phyloP scores from a whole-genome alignment of 2,113 vertebrate genomes.

The Toxotes jaculatrix region DNA sequence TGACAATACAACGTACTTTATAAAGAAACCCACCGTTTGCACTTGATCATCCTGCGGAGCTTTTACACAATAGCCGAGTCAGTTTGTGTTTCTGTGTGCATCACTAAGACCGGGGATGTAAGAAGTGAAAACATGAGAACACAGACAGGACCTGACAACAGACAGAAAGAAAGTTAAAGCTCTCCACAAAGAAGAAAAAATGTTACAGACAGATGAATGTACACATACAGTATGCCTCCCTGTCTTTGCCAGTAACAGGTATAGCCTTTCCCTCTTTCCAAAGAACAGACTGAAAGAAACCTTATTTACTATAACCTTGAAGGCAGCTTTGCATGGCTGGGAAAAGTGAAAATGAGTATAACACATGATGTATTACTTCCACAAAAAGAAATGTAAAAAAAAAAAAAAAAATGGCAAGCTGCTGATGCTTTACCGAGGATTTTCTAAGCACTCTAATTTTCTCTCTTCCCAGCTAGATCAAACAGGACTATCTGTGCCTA shows the following conservation, averaged over 20 bases:
- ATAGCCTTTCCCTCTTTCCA: conserved; percentile 27
- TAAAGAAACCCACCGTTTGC: conserved; percentile 41
- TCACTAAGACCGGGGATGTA: conserved; percentile 24
- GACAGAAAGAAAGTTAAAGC: conserved; percentile 40
- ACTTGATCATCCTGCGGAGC: conserved; percentile 24
- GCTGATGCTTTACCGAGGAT: conserved; percentile 56
- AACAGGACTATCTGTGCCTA: conserved; percentile 61
- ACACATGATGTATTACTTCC: conserved; percentile 36
- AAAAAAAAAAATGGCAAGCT: conserved; percentile 45
- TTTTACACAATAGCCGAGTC: conserved; percentile 40
- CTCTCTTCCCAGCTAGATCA: conserved; percentile 68
- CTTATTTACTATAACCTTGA: conserved; percentile 35
- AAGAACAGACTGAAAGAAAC: conserved; percentile 6
- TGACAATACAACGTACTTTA: conserved; percentile 34
- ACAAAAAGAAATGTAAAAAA: neutral
- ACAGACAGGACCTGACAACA: conserved; percentile 13
- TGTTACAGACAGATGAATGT: conserved; percentile 37
- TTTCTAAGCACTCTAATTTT: conserved; percentile 69
- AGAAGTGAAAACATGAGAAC: conserved; percentile 56
- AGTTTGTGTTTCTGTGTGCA: conserved; percentile 27
- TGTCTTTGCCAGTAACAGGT: conserved; percentile 47
- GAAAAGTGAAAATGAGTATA: conserved; percentile 8
- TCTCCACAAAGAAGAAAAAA: conserved; percentile 13
- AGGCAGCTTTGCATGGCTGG: conserved; percentile 4
- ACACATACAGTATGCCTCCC: conserved; percentile 28